phyloP scores from a whole-genome alignment of 2,797 vertebrate genomes.

The Aldrovandia affinis region DNA sequence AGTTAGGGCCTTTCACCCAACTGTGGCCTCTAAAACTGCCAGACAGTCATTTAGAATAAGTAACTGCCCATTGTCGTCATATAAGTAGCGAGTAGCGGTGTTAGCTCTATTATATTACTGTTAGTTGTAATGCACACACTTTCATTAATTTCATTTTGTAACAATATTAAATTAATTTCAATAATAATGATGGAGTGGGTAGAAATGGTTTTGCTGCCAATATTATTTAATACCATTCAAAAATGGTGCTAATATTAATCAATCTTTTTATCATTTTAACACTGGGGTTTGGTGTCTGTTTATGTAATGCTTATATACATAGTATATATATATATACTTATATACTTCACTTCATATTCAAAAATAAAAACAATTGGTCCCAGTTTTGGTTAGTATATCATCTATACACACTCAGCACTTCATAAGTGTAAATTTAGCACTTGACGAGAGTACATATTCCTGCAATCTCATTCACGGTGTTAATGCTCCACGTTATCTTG shows the following conservation, averaged over 20 bases:
- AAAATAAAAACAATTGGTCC: not conserved
- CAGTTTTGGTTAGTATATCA: not conserved
- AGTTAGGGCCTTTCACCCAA: slow-evolving; percentile 55
- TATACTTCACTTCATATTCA: not conserved
- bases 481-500: not conserved
- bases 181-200: not conserved
- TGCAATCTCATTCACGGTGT: not conserved
- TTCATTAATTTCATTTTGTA: not conserved
- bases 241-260: no score
- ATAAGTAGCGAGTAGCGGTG: not conserved
- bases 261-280: not conserved
- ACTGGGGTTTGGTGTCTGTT: not conserved
- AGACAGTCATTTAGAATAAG: slow-evolving; percentile 58
- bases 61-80: slow-evolving; percentile 59
- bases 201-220: not conserved
- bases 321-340: no score
- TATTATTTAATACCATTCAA: not conserved
- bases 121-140: not conserved
- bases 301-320: not conserved
- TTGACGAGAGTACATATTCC: not conserved
- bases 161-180: not conserved
- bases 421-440: not conserved
- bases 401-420: not conserved
- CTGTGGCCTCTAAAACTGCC: slow-evolving; percentile 58
- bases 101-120: not conserved